Conservation (phyloP, 2,888 invertebrate species). For the Coecobrya sp. region DNA sequence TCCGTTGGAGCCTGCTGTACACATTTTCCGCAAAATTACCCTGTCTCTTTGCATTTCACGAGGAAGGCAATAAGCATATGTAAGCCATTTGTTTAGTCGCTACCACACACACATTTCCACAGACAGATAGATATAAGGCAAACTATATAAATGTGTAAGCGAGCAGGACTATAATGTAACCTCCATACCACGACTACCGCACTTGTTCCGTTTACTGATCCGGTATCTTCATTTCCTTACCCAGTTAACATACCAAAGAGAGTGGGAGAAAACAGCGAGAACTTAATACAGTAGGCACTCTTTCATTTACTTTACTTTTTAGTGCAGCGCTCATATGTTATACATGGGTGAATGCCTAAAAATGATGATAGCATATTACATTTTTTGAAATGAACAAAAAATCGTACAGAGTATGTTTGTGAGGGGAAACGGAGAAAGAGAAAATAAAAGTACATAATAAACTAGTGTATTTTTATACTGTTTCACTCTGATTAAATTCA, state of each 20-base stretch:
- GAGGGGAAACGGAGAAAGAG: conserved; percentile 44
- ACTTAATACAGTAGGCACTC: conserved; percentile 4
- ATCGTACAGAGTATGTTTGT: conserved; percentile 16
- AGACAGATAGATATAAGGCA: background rate
- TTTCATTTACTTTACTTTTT: conserved; percentile 30
- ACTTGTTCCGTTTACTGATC: conserved; percentile 76
- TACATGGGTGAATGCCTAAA: conserved; percentile 59
- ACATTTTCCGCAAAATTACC: conserved; percentile 82
- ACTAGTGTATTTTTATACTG: conserved; percentile 37
- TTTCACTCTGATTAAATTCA: conserved; percentile 80
- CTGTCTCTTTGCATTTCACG: conserved; percentile 78
- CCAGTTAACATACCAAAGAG: background rate
- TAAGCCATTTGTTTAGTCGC: conserved; percentile 69
- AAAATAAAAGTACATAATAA: conserved; percentile 27
- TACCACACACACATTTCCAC: conserved; percentile 21
- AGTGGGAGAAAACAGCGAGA: background rate
- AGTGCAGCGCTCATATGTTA: conserved; percentile 40
- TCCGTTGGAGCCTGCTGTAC: conserved; percentile 67
- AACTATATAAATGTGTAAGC: background rate
- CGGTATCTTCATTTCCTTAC: conserved; percentile 74
- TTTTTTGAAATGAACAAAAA: conserved; percentile 65
- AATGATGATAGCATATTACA: conserved; percentile 61
- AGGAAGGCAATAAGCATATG: conserved; percentile 65
- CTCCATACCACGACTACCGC: conserved; percentile 63
- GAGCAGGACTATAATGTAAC: background rate